Evolutionary conservation across 2,888 invertebrate species (phyloP).

Genomic region (Myopa tessellatipennis): DNA sequence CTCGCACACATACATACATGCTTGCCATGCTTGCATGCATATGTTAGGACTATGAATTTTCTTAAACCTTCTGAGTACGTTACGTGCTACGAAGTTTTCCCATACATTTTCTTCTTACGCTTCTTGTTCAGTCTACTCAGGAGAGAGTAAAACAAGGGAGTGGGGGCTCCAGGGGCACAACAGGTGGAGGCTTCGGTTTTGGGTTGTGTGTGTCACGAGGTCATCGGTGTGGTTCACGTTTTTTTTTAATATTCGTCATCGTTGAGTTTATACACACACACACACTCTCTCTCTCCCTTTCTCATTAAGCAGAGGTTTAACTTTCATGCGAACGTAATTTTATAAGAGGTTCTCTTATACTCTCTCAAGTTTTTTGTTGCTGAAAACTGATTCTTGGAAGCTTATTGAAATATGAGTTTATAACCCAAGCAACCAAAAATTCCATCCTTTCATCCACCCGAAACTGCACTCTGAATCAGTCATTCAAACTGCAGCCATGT

Average conservation of each 20-base stretch:
- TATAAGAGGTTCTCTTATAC: no score
- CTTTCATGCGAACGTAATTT: no score
- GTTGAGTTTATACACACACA: background rate
- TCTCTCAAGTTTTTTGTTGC: no score
- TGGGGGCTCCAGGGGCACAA: background rate
- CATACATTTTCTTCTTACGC: no score
- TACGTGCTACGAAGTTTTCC: constrained; percentile 1
- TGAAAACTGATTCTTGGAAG: no score
- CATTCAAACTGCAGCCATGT: no score
- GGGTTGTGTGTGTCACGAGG: constrained; percentile 21
- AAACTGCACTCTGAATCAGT: no score
- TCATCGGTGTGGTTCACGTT: constrained; percentile 21
- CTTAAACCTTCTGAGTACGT: background rate
- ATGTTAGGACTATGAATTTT: background rate
- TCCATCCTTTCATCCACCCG: background rate
- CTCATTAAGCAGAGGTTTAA: background rate
- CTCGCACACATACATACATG: background rate
- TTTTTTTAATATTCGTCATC: background rate
- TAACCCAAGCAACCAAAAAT: no score
- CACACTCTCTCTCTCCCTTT: background rate
- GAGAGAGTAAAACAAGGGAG: no score
- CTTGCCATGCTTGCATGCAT: background rate
- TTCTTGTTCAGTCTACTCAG: no score
- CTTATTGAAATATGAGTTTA: no score
- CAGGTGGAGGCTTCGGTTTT: background rate